Evolutionary conservation across 2,113 vertebrate genomes (phyloP).

Genomic region (Lophius piscatorius): DNA sequence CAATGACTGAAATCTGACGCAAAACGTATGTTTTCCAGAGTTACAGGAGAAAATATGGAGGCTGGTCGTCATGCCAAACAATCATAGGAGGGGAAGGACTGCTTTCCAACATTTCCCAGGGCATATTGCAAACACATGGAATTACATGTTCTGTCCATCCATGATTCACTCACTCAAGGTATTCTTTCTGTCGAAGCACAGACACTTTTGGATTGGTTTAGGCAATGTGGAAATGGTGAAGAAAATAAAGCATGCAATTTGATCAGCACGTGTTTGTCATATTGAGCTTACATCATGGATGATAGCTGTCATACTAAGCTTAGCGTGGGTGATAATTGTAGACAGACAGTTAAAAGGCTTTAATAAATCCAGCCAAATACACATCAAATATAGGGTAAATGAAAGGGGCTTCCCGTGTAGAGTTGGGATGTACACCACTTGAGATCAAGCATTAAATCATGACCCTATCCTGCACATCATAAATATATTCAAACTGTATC

Average conservation of each 20-base stretch:
- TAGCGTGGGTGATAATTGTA: constrained; percentile 34
- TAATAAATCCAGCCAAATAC: constrained; percentile 23
- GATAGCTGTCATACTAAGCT: no score
- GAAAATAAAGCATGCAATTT: constrained; percentile 23
- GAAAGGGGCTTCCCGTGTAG: no score
- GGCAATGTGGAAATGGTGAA: constrained; percentile 66
- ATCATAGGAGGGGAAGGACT: constrained; percentile 69
- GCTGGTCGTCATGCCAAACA: constrained; percentile 74
- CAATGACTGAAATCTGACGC: constrained; percentile 71
- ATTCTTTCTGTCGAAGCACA: constrained; percentile 62
- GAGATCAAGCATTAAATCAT: no score
- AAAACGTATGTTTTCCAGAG: constrained; percentile 75
- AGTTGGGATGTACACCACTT: no score
- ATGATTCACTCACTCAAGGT: constrained; percentile 74
- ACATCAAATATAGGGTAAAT: constrained; percentile 4
- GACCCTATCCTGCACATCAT: no score
- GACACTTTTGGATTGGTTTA: constrained; percentile 54
- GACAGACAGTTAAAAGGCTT: constrained; percentile 27
- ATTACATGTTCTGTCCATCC: constrained; percentile 71
- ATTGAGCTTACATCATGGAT: constrained; percentile 46
- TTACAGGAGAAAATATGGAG: constrained; percentile 65
- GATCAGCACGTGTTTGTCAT: constrained; percentile 52
- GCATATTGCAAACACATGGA: constrained; percentile 81
- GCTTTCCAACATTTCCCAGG: constrained; percentile 76
- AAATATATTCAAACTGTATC: no score